Percentiles rank a stretch among this genome's conserved stretches.
Conservation (phyloP, 2,888 invertebrate species). For the Calephelis perditalis region DNA sequence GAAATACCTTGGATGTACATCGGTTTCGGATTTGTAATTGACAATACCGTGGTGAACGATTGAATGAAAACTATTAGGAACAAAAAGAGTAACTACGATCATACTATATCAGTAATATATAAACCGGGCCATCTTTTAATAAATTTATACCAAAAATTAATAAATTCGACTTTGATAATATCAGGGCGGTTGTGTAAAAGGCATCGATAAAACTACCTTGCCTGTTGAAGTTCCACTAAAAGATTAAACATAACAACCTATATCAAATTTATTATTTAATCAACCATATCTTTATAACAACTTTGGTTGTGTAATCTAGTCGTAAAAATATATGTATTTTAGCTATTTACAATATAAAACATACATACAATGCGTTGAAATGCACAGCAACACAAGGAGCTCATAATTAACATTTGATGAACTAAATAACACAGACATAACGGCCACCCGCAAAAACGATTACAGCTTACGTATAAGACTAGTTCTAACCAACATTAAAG, state of each 20-base stretch:
- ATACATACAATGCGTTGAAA: constrained; percentile 79
- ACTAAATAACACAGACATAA: constrained; percentile 74
- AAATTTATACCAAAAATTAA: constrained; percentile 50
- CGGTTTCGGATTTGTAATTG: constrained; percentile 62
- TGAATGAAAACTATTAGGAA: constrained; percentile 68
- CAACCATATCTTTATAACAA: constrained; percentile 79
- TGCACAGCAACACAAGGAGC: constrained; percentile 75
- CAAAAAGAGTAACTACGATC: constrained; percentile 53
- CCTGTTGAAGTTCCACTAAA: constrained; percentile 55
- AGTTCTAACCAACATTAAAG: constrained; percentile 39
- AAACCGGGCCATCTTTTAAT: constrained; percentile 38
- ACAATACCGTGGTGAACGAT: constrained; percentile 58
- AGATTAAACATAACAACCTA: constrained; percentile 74
- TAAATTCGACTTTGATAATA: constrained; percentile 69
- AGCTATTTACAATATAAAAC: constrained; percentile 76
- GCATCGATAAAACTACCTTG: constrained; percentile 60
- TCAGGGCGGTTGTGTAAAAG: constrained; percentile 72
- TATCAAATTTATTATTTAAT: constrained; percentile 73
- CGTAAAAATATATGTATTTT: constrained; percentile 78
- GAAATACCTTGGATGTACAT: constrained; percentile 50
- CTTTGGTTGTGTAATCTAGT: constrained; percentile 79
- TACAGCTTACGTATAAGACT: constrained; percentile 48
- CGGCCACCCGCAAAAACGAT: constrained; percentile 64
- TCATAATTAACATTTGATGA: constrained; percentile 67
- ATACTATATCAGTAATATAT: constrained; percentile 38